Base-by-base conservation (phyloP, 2,113 vertebrate genomes). In the Canis aureus region DNA sequence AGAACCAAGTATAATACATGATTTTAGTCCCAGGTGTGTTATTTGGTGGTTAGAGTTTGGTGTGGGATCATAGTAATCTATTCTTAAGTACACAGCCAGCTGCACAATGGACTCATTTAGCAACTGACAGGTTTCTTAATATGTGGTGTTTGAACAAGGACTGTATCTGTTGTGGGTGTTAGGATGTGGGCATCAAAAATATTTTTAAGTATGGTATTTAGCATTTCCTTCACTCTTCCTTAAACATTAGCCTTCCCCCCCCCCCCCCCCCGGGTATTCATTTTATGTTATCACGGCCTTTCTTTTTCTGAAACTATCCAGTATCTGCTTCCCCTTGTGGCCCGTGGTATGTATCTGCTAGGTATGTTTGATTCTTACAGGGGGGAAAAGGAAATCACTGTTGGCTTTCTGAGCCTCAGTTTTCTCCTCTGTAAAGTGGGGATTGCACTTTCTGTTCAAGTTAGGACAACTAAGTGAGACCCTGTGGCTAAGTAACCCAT, bases 161-260 rank as follows among this genome's bases (percentile, higher is more conserved):
- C 91, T 74, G 25, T 97, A 96, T 97, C 96, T 98, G 94, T 98
- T 97, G 94, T 98, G 96, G 97, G 94, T 98, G 95, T 98, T 96
- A 97, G 95, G 88, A 96, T 97, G 94, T 98, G 97, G 97, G 97
- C 95, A 98, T 97, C 88, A 94, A 86, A 96, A 97, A 94, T 97
- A 95, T 97, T 97, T 97, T 95, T 79, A 95, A 98, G 83, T 93
- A 89, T 38, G 38, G 57, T 86, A 87, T 96, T 96, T 97, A 93
- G 83, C 89, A 16, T 89, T 97, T 98, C 94, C 67, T 95, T 97
- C 17, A 69, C 55, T 96, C 90, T 96, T 97, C 97, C 94, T 96
- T 93, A 94, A 96, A 96, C 87, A 79, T 43, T 17, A 92, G 62
- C 29, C 25, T 17, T 15, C 5, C 12, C 32, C 29, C 25, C 19